Conservation (phyloP, 2,888 invertebrate genomes). For the Cybosia mesomella region DNA sequence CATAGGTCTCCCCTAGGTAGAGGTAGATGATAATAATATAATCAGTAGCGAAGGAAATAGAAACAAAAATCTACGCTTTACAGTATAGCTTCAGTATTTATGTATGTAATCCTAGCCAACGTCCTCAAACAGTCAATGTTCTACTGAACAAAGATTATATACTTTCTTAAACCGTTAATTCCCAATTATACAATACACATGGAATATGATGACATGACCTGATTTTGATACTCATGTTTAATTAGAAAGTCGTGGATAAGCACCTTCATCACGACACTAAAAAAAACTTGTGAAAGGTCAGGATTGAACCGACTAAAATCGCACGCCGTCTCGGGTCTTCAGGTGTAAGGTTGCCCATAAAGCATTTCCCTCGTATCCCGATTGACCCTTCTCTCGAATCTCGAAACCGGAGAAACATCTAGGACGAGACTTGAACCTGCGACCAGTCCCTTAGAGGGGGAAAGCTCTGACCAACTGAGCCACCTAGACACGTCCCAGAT, state of each 20-base stretch:
- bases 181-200: background rate
- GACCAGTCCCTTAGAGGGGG: no score
- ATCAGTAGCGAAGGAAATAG: background rate
- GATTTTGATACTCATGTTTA: background rate
- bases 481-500: no score
- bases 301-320: no score
- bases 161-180: conserved; percentile 1
- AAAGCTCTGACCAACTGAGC: no score
- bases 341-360: no score
- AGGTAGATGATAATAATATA: no score
- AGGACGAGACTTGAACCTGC: no score
- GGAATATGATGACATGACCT: background rate
- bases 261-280: background rate
- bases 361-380: no score
- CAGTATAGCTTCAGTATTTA: background rate
- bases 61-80: background rate
- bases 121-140: background rate
- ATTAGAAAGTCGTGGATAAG: background rate
- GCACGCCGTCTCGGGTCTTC: no score
- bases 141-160: background rate
- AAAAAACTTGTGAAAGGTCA: background rate
- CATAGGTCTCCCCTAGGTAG: no score
- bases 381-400: no score
- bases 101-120: background rate
- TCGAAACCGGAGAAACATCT: no score